phyloP scores from a whole-genome alignment of 1,140 invertebrate genomes.

The Oncopeltus fasciatus region DNA sequence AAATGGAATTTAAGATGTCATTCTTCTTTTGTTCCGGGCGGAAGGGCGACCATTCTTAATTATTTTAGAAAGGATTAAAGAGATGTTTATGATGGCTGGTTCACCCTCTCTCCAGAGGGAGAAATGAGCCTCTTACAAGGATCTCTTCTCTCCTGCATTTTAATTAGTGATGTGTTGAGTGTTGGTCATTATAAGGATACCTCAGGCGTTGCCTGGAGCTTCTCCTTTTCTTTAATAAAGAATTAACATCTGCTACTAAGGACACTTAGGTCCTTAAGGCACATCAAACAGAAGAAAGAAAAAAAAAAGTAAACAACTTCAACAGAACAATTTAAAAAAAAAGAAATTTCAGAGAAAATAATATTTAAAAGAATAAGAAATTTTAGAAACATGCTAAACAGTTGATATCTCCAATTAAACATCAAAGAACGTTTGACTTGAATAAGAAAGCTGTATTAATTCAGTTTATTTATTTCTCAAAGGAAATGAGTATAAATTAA shows the following conservation, averaged over 20 bases:
- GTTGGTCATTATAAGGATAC: background rate
- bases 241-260: background rate
- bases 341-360: background rate
- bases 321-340: too few relatives aligned
- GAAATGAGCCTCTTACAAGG: background rate
- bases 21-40: background rate
- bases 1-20: too few relatives aligned
- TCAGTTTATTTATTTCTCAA: too few relatives aligned
- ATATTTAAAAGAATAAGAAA: background rate
- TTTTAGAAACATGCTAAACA: background rate
- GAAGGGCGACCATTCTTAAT: background rate
- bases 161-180: background rate
- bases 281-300: background rate
- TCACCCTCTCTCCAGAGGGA: background rate
- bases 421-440: too few relatives aligned
- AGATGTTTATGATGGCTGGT: slow-evolving; percentile 3
- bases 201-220: background rate
- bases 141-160: background rate
- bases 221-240: background rate
- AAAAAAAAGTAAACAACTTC: background rate
- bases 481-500: too few relatives aligned
- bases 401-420: background rate
- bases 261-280: background rate
- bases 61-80: slow-evolving; percentile 7
- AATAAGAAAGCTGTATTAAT: too few relatives aligned